phyloP scores from a whole-genome alignment of 2,113 vertebrate genomes.

The Anoura caudifer region DNA sequence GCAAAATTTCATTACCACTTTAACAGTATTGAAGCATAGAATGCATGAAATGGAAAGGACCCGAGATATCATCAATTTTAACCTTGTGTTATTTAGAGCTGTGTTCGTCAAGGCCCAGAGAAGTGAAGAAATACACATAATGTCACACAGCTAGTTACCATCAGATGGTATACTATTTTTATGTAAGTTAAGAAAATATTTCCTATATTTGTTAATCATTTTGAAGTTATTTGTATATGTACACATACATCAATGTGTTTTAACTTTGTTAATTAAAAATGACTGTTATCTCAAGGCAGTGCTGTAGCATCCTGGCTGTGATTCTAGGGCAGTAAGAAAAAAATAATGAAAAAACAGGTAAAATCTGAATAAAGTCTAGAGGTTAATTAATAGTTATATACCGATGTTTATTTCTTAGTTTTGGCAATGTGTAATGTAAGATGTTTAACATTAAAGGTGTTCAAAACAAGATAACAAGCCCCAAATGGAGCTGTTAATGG shows the following conservation, averaged over 20 bases:
- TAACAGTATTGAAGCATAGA: background rate
- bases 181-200: background rate
- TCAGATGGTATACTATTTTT: background rate
- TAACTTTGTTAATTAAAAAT: slow-evolving; percentile 9
- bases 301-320: background rate
- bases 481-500: background rate
- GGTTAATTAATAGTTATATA: background rate
- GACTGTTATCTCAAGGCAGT: background rate
- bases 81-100: background rate
- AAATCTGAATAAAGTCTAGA: background rate
- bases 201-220: background rate
- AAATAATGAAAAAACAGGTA: background rate
- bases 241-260: background rate
- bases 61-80: background rate
- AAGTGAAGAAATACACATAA: background rate
- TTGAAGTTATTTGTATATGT: background rate
- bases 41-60: background rate
- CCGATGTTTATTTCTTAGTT: background rate
- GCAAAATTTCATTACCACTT: slow-evolving; percentile 25
- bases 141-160: background rate
- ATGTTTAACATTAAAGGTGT: background rate
- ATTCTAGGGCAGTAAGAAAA: background rate
- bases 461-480: background rate
- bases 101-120: background rate
- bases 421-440: background rate